Base-by-base conservation (phyloP, 2,888 invertebrate species). In the Oscheius sp. region DNA sequence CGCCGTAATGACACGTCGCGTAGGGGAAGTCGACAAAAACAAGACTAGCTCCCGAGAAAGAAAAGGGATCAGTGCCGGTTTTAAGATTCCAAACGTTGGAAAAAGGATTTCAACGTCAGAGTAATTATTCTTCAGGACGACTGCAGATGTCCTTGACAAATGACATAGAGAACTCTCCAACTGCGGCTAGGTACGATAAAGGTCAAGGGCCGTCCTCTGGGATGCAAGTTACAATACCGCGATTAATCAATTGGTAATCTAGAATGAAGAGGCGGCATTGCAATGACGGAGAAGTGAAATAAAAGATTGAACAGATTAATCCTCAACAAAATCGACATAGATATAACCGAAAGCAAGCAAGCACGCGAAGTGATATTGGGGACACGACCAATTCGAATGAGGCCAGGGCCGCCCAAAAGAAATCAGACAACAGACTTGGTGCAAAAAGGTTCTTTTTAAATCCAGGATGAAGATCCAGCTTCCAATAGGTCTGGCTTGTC, bases 1-100 rank as follows among this genome's bases (percentile, higher is more conserved):
- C 30, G 56, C 38, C 56, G 56, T 54, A 65, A 65, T 65, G 65
- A 65, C 65, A 65, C 65, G 65, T 65, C 65, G 65, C 36, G 47
- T 44, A 65, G 44, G 54, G 61, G 45, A 51, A 47, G 54, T 49
- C 63, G 50, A 64, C 63, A 49, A 64, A 38, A 51, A 64, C 49
- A 38, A 59, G 59, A 59, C 59, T 59, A 59, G 59, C 59, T 59
- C 38, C 59, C 44, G 59, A 59, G 41, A 59, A 45, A 59, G 36
- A 33, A 54, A 33, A 44, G 44, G 44, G 59, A 59, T 54, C 44
- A 57, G 20, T 17, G 57, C 36, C 44, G 44, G 59, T 30, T 54
- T 30, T 38, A 56, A 59, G 59, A 41, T 44, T 59, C 59, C 59
- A 28, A 44, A 44, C 14, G 41, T 17, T 17, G 20, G 41, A 12